Percentiles rank a stretch among this genome's conserved stretches.
Conservation (phyloP, 2,113 vertebrate genomes). For the Xenopus borealis region DNA sequence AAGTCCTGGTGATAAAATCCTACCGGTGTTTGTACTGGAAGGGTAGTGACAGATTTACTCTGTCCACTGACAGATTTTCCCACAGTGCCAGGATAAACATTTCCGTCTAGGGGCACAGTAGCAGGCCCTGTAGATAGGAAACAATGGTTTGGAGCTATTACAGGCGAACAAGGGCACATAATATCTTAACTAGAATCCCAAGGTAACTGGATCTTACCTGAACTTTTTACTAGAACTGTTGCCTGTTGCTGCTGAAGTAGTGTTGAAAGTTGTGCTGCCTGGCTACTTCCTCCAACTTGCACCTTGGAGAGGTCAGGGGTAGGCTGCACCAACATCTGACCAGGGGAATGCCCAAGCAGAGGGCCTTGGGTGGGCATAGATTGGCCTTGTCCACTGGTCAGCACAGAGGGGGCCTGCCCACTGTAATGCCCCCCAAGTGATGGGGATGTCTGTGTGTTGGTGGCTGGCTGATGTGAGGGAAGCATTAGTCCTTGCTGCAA, state of each 20-base stretch:
- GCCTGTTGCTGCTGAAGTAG: slow-evolving; percentile 62
- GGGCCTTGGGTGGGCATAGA: slow-evolving; percentile 9
- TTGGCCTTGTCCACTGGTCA: slow-evolving; percentile 63
- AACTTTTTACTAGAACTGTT: slow-evolving; percentile 67
- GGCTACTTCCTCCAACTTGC: slow-evolving; percentile 43
- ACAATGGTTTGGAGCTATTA: not conserved
- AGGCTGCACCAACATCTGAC: slow-evolving; percentile 56
- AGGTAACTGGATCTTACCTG: not conserved
- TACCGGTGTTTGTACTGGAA: slow-evolving; percentile 64
- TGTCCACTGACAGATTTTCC: slow-evolving; percentile 54
- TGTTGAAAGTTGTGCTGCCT: slow-evolving; percentile 57
- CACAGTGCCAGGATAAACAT: slow-evolving; percentile 67
- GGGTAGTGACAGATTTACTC: slow-evolving; percentile 63
- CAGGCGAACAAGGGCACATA: too few species aligned
- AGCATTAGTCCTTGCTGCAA: slow-evolving; percentile 81
- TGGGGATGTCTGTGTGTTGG: slow-evolving; percentile 46
- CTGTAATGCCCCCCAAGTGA: slow-evolving; percentile 50
- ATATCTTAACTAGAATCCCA: too few species aligned
- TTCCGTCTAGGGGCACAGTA: slow-evolving; percentile 71
- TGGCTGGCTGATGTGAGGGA: slow-evolving; percentile 56
- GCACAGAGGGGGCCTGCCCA: slow-evolving; percentile 54
- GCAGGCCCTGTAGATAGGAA: slow-evolving; percentile 28
- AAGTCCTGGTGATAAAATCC: not conserved
- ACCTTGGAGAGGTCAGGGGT: slow-evolving; percentile 11
- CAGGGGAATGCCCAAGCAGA: slow-evolving; percentile 49